These are phyloP conservation scores for Cyrtorhinus lividipennis DNA, from an alignment of 1,140 invertebrate genomes.

Conservation along the genomic window DNA sequence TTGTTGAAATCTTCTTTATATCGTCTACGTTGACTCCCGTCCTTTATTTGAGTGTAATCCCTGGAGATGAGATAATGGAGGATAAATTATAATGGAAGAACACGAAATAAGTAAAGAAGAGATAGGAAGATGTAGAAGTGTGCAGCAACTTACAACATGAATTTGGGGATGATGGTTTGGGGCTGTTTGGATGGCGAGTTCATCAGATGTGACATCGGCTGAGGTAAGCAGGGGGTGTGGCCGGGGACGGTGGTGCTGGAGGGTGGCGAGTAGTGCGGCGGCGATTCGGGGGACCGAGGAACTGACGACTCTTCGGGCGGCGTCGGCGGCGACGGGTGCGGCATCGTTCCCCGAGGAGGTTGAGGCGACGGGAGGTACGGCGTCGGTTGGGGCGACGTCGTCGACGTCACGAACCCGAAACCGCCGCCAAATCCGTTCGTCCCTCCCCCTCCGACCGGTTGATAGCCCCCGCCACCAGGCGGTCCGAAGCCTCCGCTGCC, in stretches of 20 bases:
- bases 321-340: constrained; percentile 19
- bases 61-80: constrained; percentile 33
- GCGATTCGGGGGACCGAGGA: not conserved
- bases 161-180: constrained; percentile 31
- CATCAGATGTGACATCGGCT: too few relatives aligned
- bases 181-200: not conserved
- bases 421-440: not conserved
- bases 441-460: not conserved
- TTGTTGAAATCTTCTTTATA: constrained; percentile 81
- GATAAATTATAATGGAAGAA: too few relatives aligned
- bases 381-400: constrained; percentile 3
- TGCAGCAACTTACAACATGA: constrained; percentile 36
- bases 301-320: constrained; percentile 18
- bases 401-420: not conserved
- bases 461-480: not conserved
- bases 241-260: not conserved
- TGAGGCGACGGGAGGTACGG: not conserved
- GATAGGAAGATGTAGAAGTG: not conserved
- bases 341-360: constrained; percentile 1
- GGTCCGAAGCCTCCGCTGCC: constrained; percentile 22
- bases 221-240: not conserved
- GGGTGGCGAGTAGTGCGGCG: constrained; percentile 14
- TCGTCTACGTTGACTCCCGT: constrained; percentile 53
- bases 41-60: constrained; percentile 62
- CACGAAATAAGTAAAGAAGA: not conserved